These are phyloP conservation scores for Edolisoma coerulescens DNA, from an alignment of 2,113 vertebrate genomes.

Conservation along the genomic window DNA sequence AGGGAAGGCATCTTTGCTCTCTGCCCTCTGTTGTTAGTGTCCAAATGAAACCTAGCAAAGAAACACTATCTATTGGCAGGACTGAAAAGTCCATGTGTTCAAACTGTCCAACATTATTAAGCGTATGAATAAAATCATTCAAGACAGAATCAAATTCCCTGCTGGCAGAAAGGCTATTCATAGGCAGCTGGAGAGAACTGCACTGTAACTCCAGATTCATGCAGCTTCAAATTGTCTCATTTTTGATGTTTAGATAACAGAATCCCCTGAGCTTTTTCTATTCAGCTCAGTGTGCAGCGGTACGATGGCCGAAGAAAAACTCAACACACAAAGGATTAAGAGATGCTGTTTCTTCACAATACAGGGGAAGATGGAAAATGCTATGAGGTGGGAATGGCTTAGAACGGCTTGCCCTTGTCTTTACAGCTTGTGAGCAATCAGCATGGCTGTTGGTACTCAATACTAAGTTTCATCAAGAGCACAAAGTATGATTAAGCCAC, in stretches of 20 bases:
- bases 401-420: background rate
- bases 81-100: background rate
- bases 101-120: background rate
- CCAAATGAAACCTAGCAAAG: background rate
- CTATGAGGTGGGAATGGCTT: background rate
- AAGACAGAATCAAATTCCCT: background rate
- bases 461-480: background rate
- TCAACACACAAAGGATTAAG: background rate
- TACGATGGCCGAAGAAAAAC: background rate
- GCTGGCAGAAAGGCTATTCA: background rate
- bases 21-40: background rate
- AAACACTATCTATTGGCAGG: background rate
- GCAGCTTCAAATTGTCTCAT: background rate
- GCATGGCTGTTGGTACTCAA: background rate
- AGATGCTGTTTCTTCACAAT: background rate
- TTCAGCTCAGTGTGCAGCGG: background rate
- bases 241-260: constrained; percentile 21
- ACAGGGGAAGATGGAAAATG: background rate
- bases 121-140: background rate
- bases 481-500: background rate
- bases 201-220: background rate
- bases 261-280: background rate
- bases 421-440: background rate
- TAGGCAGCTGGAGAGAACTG: background rate
- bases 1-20: background rate